Evolutionary conservation across 64 coral and sea anemone species (phyloP).

Genomic region (Stichodactyla mertensii): DNA sequence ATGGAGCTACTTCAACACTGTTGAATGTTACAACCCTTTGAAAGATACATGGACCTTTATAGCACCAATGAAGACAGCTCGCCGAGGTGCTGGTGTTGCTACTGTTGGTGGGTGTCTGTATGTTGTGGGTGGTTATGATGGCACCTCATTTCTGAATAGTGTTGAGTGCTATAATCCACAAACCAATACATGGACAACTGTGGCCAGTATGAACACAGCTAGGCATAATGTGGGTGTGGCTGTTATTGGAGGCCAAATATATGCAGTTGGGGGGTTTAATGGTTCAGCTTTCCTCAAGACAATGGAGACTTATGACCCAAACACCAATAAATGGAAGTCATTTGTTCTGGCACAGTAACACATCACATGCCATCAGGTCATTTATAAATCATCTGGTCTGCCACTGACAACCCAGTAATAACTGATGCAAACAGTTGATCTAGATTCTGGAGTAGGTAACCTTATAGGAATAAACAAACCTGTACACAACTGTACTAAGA

Average conservation of each 20-base stretch:
- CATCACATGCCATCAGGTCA: background rate
- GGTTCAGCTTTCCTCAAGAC: slow-evolving; percentile 84
- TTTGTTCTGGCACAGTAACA: slow-evolving; percentile 42
- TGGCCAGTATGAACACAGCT: slow-evolving; percentile 79
- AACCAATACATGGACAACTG: slow-evolving; percentile 79
- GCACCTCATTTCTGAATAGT: slow-evolving; percentile 76
- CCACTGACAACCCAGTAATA: background rate
- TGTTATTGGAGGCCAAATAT: slow-evolving; percentile 55
- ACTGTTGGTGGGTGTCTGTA: slow-evolving; percentile 63
- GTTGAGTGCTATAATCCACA: slow-evolving; percentile 78
- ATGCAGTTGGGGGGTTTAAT: slow-evolving; percentile 88
- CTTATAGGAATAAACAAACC: background rate
- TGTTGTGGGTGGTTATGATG: slow-evolving; percentile 93
- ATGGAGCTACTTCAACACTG: slow-evolving; percentile 80
- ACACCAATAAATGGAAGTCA: slow-evolving; percentile 61
- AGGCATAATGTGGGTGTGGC: slow-evolving; percentile 77
- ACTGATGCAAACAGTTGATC: background rate
- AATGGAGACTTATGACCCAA: slow-evolving; percentile 76
- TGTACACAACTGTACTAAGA: background rate
- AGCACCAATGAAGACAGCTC: slow-evolving; percentile 67
- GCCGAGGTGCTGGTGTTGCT: slow-evolving; percentile 75
- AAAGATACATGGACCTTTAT: slow-evolving; percentile 61
- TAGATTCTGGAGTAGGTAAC: background rate
- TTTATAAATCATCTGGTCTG: background rate
- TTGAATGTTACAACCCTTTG: slow-evolving; percentile 78